phyloP scores from a whole-genome alignment of 2,113 vertebrate species.

The Sphyrna mokarran region DNA sequence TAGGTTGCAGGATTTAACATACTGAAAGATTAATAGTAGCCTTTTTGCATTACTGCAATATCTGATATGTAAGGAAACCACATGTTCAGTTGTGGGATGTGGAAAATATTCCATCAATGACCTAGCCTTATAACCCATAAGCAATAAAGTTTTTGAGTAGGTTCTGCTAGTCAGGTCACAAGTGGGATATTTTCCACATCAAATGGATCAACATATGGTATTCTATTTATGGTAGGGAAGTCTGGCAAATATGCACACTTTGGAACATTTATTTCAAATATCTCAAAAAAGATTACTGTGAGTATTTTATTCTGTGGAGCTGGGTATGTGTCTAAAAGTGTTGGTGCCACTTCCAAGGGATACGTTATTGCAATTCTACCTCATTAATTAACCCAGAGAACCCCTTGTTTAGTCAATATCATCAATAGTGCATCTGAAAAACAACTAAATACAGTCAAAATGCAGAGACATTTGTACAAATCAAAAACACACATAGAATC shows the following conservation, averaged over 20 bases:
- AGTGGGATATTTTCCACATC: conserved; percentile 27
- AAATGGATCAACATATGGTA: conserved; percentile 20
- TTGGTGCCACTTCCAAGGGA: neutral
- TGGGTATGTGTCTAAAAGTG: neutral
- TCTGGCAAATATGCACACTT: conserved; percentile 1
- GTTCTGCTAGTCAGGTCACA: neutral
- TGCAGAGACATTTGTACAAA: neutral
- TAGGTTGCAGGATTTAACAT: neutral
- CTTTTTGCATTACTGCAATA: neutral
- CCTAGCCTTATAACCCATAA: neutral
- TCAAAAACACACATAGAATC: neutral
- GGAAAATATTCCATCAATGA: conserved; percentile 34
- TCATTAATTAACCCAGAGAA: neutral
- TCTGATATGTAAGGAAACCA: neutral
- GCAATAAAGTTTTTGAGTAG: conserved; percentile 21
- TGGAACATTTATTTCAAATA: conserved; percentile 7
- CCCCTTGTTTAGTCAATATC: neutral
- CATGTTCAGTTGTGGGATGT: neutral
- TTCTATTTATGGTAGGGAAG: neutral
- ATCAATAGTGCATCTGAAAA: neutral
- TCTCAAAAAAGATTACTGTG: neutral
- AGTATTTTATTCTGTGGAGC: neutral
- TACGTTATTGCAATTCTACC: neutral
- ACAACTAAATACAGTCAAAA: neutral
- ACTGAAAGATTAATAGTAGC: neutral